Base-by-base conservation (phyloP, 2,888 invertebrate species). In the Orchestes rusci region DNA sequence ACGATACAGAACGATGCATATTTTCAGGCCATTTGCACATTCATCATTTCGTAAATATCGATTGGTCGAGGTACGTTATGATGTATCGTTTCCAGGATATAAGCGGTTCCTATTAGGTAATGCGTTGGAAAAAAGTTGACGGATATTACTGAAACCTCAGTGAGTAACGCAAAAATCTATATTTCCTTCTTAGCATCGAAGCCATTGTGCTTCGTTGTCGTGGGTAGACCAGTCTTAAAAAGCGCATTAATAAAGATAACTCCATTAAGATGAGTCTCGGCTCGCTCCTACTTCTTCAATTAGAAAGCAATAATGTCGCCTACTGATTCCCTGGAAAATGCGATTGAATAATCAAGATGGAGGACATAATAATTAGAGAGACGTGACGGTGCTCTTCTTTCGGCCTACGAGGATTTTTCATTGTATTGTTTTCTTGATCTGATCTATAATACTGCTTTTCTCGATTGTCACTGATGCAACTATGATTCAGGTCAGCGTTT, bases 231-330 rank as follows among this genome's bases (percentile, higher is more conserved):
- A 10, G 7, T 7, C 23, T 5, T 37, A 43, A 30, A 40, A 29
- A 27, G 37, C 18, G 39, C 46, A 54, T 56, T 56, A 56, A 55
- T 56, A 56, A 55, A 56, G 54, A 59, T 59, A 58, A 58, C 57
- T 58, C 56, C 58, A 58, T 59, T 57, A 55, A 53, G 56, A 57
- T 57, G 56, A 56, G 53, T 45, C 42, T 45, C n/a, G n/a, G n/a
- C n/a, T n/a, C n/a, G n/a, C 23, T 23, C 23, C 23, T 23, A 23
- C 46, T 46, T 38, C 43, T 45, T 45, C 48, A 42, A 49, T 49
- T 49, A 49, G 49, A 49, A 49, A 49, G 49, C 45, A 49, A 43
- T 49, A 32, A 45, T 43, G 38, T 42, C 45, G 49, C 49, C 49
- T 45, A 49, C 49, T 43, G 42, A 39, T 49, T 49, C 43, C 45